Evolutionary conservation across 2,888 invertebrate species (phyloP).

Genomic region (Tupiocoris notatus): DNA sequence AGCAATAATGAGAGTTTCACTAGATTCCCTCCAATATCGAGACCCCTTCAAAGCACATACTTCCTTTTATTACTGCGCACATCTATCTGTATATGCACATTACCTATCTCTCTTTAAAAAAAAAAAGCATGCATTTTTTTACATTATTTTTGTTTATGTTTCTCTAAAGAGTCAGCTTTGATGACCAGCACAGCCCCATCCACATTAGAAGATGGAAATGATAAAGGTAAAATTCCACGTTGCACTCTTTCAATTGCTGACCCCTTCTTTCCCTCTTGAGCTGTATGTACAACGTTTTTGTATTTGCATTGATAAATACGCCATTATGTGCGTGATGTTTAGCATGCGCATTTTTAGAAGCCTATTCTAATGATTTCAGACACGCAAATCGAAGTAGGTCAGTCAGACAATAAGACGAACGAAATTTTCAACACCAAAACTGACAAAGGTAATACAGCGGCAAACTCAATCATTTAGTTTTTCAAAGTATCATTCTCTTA

Average conservation of each 20-base stretch:
- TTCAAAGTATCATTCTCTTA: too few species aligned
- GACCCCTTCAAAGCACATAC: slow-evolving; percentile 26
- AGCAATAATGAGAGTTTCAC: too few species aligned
- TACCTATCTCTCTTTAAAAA: slow-evolving; percentile 31
- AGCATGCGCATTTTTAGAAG: too few species aligned
- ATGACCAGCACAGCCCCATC: slow-evolving; percentile 45
- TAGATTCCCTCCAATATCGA: too few species aligned
- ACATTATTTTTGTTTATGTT: slow-evolving; percentile 44
- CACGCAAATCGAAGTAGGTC: slow-evolving; percentile 37
- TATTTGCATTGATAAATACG: neutral
- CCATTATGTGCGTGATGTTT: too few species aligned
- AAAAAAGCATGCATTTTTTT: slow-evolving; percentile 34
- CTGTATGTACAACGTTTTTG: slow-evolving; percentile 3
- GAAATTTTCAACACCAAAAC: slow-evolving; percentile 15
- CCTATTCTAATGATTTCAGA: slow-evolving; percentile 13
- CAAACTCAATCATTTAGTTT: too few species aligned
- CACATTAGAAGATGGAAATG: slow-evolving; percentile 44
- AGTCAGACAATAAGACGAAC: slow-evolving; percentile 32
- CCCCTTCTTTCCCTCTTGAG: slow-evolving; percentile 5
- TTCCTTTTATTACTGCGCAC: slow-evolving; percentile 32
- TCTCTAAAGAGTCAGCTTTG: slow-evolving; percentile 46
- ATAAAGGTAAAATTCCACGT: slow-evolving; percentile 42
- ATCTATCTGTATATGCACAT: slow-evolving; percentile 28
- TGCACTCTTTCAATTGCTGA: slow-evolving; percentile 26
- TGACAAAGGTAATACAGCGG: slow-evolving; percentile 32